These are phyloP conservation scores for Phenacoccus solenopsis DNA, from an alignment of 1,140 invertebrate species.

Conservation along the genomic window DNA sequence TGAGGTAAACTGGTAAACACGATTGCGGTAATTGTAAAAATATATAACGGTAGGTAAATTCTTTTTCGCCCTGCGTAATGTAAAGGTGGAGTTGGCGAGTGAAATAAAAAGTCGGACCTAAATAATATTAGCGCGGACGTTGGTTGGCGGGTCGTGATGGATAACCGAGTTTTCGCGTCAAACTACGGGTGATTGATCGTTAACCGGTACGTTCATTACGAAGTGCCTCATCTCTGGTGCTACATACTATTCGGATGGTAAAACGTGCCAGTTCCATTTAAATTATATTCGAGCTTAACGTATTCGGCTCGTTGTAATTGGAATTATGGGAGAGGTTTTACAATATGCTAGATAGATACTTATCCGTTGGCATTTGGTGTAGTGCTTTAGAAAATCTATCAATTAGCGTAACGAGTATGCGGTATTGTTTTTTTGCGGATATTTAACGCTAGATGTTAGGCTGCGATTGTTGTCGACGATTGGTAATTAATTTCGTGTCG, in stretches of 20 bases:
- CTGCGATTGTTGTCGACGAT: not conserved
- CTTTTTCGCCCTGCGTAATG: too few relatives aligned
- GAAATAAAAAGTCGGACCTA: not conserved
- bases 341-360: too few relatives aligned
- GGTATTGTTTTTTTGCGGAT: too few relatives aligned
- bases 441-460: too few relatives aligned
- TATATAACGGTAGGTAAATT: too few relatives aligned
- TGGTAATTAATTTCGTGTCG: not conserved
- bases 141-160: not conserved
- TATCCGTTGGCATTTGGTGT: too few relatives aligned
- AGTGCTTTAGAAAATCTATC: constrained; percentile 2
- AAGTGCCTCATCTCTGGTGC: not conserved
- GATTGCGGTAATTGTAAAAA: too few relatives aligned
- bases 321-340: too few relatives aligned
- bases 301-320: not conserved
- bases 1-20: too few relatives aligned
- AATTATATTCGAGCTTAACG: not conserved
- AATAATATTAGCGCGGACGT: not conserved
- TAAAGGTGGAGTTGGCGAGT: too few relatives aligned
- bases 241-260: not conserved
- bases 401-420: not conserved
- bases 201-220: not conserved
- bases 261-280: not conserved
- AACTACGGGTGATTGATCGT: not conserved
- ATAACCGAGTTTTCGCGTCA: not conserved